Conservation (phyloP, 2,113 vertebrate species). For the Ammodytes marinus region DNA sequence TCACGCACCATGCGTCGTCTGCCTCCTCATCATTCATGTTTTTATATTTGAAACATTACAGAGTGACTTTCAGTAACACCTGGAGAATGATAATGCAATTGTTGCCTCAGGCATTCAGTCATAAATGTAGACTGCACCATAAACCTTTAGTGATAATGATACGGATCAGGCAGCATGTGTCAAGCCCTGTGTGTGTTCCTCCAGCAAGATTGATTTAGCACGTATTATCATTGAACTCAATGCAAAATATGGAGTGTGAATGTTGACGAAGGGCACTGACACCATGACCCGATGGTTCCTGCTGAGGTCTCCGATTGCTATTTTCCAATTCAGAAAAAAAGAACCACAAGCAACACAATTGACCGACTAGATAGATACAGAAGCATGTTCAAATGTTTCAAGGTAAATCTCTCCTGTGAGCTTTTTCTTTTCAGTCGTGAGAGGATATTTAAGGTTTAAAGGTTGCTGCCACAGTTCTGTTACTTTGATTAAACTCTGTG, state of each 20-base stretch:
- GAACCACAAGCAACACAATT: background rate
- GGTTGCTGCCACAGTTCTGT: background rate
- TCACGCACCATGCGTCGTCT: background rate
- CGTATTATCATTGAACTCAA: background rate
- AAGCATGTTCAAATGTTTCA: background rate
- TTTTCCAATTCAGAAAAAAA: conserved; percentile 11
- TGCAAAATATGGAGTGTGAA: background rate
- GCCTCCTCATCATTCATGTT: background rate
- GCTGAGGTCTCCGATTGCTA: background rate
- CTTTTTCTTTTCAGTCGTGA: background rate
- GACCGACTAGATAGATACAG: background rate
- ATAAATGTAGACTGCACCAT: background rate
- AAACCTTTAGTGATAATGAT: background rate
- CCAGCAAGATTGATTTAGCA: background rate
- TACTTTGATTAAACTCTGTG: background rate
- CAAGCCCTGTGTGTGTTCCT: background rate
- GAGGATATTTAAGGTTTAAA: background rate
- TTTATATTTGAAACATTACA: background rate
- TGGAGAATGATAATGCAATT: conserved; percentile 15
- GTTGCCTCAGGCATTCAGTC: conserved; percentile 9
- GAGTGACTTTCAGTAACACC: conserved; percentile 10
- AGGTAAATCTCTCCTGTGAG: background rate
- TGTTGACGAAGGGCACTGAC: background rate
- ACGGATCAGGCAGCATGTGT: background rate
- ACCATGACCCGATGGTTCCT: background rate